Base-by-base conservation (phyloP, 2,888 invertebrate genomes). In the Trachelus stipa region DNA sequence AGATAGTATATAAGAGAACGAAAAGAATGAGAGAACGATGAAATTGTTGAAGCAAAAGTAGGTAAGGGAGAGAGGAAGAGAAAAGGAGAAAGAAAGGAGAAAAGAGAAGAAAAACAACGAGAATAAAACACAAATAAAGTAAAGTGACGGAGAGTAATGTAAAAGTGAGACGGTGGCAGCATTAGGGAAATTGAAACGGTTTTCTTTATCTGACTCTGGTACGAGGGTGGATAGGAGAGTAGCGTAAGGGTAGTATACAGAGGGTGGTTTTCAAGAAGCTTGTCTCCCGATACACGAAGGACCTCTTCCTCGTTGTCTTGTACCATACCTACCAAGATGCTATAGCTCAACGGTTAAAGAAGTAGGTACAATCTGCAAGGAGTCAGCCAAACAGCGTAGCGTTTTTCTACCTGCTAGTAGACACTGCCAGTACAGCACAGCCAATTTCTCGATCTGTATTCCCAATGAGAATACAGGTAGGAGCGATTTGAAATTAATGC, bases 101-200 rank as follows among this genome's bases (percentile, higher is more conserved):
- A 73, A 79, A 73, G 35, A 73, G 79, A 34, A 76, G 71, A 34
- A 34, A 71, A 30, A 34, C n/a, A 71, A 34, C 1, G 15, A 34
- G 71, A 71, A 71, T 31, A 71, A 69, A 71, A 71, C 31, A 71
- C 71, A 71, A 74, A 74, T 30, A 74, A 74, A 74, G 35, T 35
- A 74, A 74, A 74, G n/a, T 74, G 74, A 77, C 74, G 79, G 74
- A 78, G 73, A 74, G 85, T 83, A 85, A 86, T 85, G 88, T 82
- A 81, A 87, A 86, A 87, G 86, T 83, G 86, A 86, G 85, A 83
- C 84, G 84, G 81, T 82, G 81, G 82, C 84, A 86, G 88, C 90
- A 90, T 90, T 90, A 90, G 89, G 90, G 88, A 90, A 90, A 90
- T 90, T 90, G 89, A 90, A 90, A 90, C 88, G 88, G 86, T 87